Evolutionary conservation across 2,113 vertebrate genomes (phyloP), one percentile per base, ranked within the genome.

Genomic region (Haplochromis vanheusdeni): DNA sequence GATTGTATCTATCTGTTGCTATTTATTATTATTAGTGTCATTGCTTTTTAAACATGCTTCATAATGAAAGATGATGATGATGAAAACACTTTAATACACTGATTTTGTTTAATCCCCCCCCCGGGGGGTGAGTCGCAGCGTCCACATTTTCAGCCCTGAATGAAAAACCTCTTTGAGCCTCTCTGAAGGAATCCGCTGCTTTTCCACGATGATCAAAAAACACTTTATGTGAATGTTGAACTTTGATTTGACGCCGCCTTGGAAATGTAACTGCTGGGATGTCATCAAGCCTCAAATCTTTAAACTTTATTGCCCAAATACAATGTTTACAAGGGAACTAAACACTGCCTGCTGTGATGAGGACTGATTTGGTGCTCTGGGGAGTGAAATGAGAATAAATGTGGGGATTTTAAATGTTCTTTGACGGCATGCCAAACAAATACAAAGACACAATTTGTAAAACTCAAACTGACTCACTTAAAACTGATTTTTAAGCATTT

Each of bases 1-100:
- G 6, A 49, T 88, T 5, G 5, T 86, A 70, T 91, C 60, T 86
- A 77, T 92, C 84, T 90, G 87, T 92, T 68, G 6, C 75, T 94
- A 92, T 94, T 94, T 94, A 93, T 93, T 91, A 55, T 94, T 94
- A 93, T 93, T 91, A 55, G 35, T 86, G 83, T 82, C 56, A 87
- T 89, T 81, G 19, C 62, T 90, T 92, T 92, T 82, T 73, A 77
- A 83, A 81, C 81, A 54, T 73, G 85, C 42, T 83, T 83, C 35
- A 23, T 82, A 35, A 79, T 89, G 84, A 83, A 81, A 60, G 75
- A 45, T 73, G 35, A 35, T 35, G 35, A 84, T 33, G 65, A 35
- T 80, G 80, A 62, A 83, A 80, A 90, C 56, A 81, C 75, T 81
- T 31, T 21, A 84, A 52, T 19, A 49, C 16, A 49, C 42, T 49